A percentile compares a stretch with the other conserved stretches of the same genome.
phyloP scores from a whole-genome alignment of 2,113 vertebrate genomes.

The Grammomys surdaster region DNA sequence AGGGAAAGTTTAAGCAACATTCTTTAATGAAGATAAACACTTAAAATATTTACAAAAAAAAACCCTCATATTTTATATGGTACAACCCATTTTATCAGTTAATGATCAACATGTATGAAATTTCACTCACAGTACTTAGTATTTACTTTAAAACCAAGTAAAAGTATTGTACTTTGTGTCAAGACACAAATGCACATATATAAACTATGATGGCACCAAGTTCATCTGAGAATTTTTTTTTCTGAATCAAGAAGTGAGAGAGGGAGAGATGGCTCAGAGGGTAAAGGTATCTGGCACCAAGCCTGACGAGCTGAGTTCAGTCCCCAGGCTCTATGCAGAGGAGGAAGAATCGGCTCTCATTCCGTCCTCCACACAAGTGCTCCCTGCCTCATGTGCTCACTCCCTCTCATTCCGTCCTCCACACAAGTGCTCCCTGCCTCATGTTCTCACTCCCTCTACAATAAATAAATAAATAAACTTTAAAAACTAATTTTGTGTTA shows the following conservation, averaged over 20 bases:
- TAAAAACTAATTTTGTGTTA: background rate
- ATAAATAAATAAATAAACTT: no score
- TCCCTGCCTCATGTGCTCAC: background rate
- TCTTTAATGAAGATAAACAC: slow-evolving; percentile 34
- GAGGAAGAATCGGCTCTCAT: background rate
- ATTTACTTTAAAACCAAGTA: slow-evolving; percentile 63
- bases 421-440: background rate
- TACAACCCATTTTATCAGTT: background rate
- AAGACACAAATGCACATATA: background rate
- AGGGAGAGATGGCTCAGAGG: background rate
- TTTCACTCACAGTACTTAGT: background rate
- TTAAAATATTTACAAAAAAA: slow-evolving; percentile 43
- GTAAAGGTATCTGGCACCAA: background rate
- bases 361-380: background rate
- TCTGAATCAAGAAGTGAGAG: background rate
- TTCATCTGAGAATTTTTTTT: background rate
- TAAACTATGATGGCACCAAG: background rate
- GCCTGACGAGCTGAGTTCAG: background rate
- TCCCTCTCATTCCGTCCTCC: no score
- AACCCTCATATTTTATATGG: background rate
- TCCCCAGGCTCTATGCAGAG: background rate
- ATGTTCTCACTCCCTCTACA: background rate
- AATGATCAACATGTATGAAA: background rate
- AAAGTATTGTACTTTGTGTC: background rate
- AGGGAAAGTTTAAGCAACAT: background rate